Percentiles rank a stretch among this genome's conserved stretches.
Evolutionary conservation across 2,113 vertebrate species (phyloP).

Genomic region (Leptobrachium leishanense): DNA sequence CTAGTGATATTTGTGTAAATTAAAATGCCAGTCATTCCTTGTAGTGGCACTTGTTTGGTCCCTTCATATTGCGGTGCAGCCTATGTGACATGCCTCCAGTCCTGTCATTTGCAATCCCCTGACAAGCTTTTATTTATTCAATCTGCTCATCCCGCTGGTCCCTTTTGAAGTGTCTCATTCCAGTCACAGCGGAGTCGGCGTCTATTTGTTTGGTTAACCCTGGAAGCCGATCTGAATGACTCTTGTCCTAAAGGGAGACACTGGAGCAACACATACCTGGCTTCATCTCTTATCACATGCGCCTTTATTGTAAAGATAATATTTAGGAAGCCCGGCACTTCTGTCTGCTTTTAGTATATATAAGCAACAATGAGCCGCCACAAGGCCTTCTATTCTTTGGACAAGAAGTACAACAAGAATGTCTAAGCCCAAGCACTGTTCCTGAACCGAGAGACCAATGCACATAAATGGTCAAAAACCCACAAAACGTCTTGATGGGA

Average conservation of each 20-base stretch:
- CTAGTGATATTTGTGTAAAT: too few species aligned
- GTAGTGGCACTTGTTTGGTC: too few species aligned
- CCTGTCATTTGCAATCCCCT: conserved; percentile 40
- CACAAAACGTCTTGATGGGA: too few species aligned
- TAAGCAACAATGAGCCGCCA: conserved; percentile 27
- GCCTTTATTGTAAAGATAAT: conserved; percentile 37
- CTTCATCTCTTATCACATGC: conserved; percentile 37
- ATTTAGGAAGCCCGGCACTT: conserved; percentile 44
- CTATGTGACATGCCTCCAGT: background rate
- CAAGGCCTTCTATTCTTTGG: conserved; percentile 5
- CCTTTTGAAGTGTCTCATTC: conserved; percentile 44
- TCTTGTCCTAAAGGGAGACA: conserved; percentile 37
- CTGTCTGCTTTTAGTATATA: conserved; percentile 29
- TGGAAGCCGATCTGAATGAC: conserved; percentile 46
- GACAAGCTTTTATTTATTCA: conserved; percentile 47
- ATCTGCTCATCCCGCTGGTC: conserved; percentile 37
- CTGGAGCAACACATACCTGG: conserved; percentile 27
- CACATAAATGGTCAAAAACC: too few species aligned
- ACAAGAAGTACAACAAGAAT: background rate
- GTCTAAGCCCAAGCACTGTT: too few species aligned
- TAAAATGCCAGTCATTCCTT: too few species aligned
- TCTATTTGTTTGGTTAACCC: conserved; percentile 48
- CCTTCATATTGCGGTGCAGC: too few species aligned
- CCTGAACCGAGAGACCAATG: too few species aligned
- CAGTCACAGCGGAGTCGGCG: conserved; percentile 44